Conservation (phyloP, 1,140 invertebrate genomes). For the Gerris buenoi region DNA sequence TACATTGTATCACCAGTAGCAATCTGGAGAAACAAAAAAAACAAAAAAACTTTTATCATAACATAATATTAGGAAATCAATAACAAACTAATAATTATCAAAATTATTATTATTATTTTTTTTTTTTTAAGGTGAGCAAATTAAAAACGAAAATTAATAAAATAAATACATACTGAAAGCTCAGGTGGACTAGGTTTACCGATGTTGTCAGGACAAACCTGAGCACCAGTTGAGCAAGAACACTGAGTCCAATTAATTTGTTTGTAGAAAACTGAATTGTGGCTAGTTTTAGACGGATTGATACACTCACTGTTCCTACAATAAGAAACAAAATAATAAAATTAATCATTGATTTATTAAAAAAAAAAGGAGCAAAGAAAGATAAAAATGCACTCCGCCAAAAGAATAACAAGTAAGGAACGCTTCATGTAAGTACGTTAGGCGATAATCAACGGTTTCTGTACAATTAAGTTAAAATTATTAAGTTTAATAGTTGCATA, state of each 20-base stretch:
- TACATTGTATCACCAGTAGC: slow-evolving; percentile 21
- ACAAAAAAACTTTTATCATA: no score
- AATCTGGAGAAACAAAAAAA: slow-evolving; percentile 20
- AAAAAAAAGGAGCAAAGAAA: no score
- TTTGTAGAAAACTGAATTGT: not conserved
- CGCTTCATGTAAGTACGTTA: no score
- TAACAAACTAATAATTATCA: no score
- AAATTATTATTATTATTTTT: no score
- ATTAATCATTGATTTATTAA: not conserved
- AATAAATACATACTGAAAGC: slow-evolving; percentile 13
- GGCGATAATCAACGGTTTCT: no score
- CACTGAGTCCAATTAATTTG: slow-evolving; percentile 12
- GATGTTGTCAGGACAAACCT: slow-evolving; percentile 19
- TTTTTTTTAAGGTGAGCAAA: not conserved
- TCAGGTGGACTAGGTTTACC: slow-evolving; percentile 18
- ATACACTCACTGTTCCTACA: slow-evolving; percentile 8
- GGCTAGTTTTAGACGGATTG: not conserved
- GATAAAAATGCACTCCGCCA: no score
- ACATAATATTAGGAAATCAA: no score
- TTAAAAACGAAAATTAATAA: no score
- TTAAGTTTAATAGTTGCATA: no score
- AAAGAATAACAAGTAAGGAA: no score
- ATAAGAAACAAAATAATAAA: not conserved
- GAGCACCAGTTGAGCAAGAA: slow-evolving; percentile 21
- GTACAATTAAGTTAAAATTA: no score